Base-by-base conservation (phyloP, 2,797 vertebrate genomes). In the Myotis planiceps region DNA sequence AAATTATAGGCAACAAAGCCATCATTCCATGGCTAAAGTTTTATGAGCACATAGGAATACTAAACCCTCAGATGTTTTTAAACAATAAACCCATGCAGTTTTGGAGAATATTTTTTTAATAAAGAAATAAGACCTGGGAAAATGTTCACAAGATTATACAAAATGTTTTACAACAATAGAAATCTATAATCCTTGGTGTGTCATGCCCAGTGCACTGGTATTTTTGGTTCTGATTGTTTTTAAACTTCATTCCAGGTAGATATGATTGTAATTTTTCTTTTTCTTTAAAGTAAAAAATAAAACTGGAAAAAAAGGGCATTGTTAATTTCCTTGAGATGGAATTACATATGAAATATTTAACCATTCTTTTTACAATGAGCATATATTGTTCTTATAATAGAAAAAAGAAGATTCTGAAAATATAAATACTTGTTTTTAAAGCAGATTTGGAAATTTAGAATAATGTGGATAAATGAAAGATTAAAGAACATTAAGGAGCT, bases 381-480 rank as follows among this genome's bases (percentile, higher is more conserved):
- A 14, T 23, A 39, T 39, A 10, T 72, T 75, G 18, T 27, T 88
- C 39, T 79, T 78, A 53, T 9, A 60, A 19, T 79, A 65, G 69
- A 27, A 76, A 92, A 92, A 92, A 85, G n/a, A 90, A 76, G 29
- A 42, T 86, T 68, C 42, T 68, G 42, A 78, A 80, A 88, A 72
- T 49, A 51, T n/a, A 92, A 83, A 74, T 72, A 71, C 5, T 42
- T 88, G n/a, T 37, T 91, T 76, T 81, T 51, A 60, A 88, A 80
- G 39, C 32, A 78, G 39, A 84, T 25, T 86, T 53, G 21, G 68
- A 85, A 68, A 80, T 39, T 65, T 88, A 21, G 37, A 6, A 13
- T 92, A 58, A 71, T 42, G 51, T 16, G 7, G 13, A 45, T 69
- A 90, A 68, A 74, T 79, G 68, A 74, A 81, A 80, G 27, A 23